Evolutionary conservation across 2,113 vertebrate species (phyloP).

Genomic region (Glaucidium brasilianum): DNA sequence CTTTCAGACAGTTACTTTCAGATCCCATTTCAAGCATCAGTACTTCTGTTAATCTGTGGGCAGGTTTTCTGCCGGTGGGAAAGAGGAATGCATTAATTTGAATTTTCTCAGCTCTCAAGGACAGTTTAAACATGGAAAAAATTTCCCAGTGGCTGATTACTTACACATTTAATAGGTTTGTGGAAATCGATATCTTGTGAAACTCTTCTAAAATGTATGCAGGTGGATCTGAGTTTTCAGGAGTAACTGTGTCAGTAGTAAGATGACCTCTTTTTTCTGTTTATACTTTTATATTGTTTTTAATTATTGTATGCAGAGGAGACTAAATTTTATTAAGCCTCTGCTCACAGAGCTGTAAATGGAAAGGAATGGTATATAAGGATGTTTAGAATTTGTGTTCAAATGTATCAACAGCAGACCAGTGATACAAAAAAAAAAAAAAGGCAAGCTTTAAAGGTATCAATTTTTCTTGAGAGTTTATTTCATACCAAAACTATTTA

Average conservation of each 20-base stretch:
- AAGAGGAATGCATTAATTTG: neutral
- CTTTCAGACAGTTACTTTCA: neutral
- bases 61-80: neutral
- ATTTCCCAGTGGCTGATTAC: neutral
- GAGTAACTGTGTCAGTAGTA: neutral
- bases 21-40: neutral
- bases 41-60: neutral
- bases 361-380: neutral
- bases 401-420: neutral
- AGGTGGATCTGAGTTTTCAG: neutral
- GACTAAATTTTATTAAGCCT: neutral
- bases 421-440: neutral
- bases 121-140: neutral
- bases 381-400: neutral
- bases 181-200: fast-evolving
- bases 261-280: neutral
- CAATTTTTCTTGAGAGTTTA: neutral
- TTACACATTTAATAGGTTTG: neutral
- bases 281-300: neutral
- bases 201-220: neutral
- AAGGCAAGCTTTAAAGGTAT: no score
- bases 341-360: neutral
- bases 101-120: neutral
- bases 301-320: neutral
- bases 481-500: neutral